Evolutionary conservation across 2,888 invertebrate genomes (phyloP).

Genomic region (Cancer borealis): DNA sequence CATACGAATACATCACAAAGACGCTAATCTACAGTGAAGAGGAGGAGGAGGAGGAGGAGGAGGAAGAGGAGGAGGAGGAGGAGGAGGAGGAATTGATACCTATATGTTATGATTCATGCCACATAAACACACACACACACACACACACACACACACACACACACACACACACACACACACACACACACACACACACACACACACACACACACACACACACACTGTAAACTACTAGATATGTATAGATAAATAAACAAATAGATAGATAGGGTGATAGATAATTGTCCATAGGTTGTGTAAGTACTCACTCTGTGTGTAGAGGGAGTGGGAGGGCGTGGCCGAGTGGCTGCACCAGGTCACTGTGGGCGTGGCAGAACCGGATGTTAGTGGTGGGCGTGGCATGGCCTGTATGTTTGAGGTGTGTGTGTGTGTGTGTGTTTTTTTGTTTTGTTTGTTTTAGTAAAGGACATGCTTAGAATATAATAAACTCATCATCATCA

Average conservation of each 20-base stretch:
- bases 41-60: too few relatives aligned
- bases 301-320: slow-evolving; percentile 8
- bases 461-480: not conserved
- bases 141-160: slow-evolving; percentile 44
- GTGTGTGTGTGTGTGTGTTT: not conserved
- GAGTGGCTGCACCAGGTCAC: not conserved
- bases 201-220: not conserved
- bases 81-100: too few relatives aligned
- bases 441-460: not conserved
- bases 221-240: too few relatives aligned
- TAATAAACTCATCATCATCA: not conserved
- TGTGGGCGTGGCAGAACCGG: not conserved
- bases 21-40: too few relatives aligned
- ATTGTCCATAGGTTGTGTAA: too few relatives aligned
- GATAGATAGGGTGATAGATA: too few relatives aligned
- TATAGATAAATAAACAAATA: too few relatives aligned
- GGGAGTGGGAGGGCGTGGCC: not conserved
- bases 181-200: not conserved
- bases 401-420: not conserved
- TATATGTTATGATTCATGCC: not conserved
- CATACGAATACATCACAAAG: too few relatives aligned
- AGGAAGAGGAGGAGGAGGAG: too few relatives aligned
- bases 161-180: slow-evolving; percentile 37
- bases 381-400: not conserved
- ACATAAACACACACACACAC: not conserved